Base-by-base conservation (phyloP, 1,140 invertebrate species). In the Zeugodacus cucurbitae region DNA sequence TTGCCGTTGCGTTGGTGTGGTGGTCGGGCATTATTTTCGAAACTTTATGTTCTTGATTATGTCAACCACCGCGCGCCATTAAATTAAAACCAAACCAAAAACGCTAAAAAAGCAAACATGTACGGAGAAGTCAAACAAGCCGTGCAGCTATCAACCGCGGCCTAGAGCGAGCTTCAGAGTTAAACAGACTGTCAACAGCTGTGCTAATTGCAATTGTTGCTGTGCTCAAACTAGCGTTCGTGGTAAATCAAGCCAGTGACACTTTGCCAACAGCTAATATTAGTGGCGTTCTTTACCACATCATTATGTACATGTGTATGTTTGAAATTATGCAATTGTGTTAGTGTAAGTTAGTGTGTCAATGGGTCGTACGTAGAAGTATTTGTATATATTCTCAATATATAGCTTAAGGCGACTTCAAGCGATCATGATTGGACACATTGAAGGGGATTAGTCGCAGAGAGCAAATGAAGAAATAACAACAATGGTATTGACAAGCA, bases 41-140 rank as follows among this genome's bases (percentile, higher is more conserved):
- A 82, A 82, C 7, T 82, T 44, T 82, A 82, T 82, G 74, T 82
- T 82, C 74, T 82, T 82, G 41, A 22, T 82, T 48, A 48, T 54
- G 41, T 1, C 44, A 70, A 26, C 58, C 74, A 48, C n/a, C n/a
- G n/a, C 10, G 41, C 26, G 44, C n/a, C 44, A 82, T 82, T n/a
- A 48, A 48, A n/a, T 48, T n/a, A 48, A 22, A 82, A 48, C n/a
- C 20, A 14, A 34, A 5, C 6, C 70, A 48, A 70, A 70, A n/a
- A 26, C 74, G 48, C 34, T 5, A 26, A 48, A 82, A 10, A 22
- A 74, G 67, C 34, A 82, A 82, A 44, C 10, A 22, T 54, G 34
- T 26, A n/a, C 37, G 48, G 41, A 74, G 20, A 14, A 22, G 14
- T 2, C 67, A 37, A 74, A 20, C 32, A 11, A 74, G 14, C 32